Evolutionary conservation across 2,113 vertebrate genomes (phyloP).

Genomic region (Sisor rabdophorus): DNA sequence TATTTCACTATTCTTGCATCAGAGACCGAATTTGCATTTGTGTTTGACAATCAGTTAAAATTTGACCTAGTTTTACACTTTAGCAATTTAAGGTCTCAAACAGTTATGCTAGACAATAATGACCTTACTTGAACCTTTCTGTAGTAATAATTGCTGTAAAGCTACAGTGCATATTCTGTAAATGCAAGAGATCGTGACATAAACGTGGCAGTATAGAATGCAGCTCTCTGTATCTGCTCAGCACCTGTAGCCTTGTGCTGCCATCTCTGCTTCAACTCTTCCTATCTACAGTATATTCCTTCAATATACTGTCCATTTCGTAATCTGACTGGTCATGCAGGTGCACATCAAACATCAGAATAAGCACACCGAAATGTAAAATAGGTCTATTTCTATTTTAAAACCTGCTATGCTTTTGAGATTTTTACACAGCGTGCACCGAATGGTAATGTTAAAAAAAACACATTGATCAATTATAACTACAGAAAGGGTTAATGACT

Average conservation of each 20-base stretch:
- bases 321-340: not conserved
- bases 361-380: no score
- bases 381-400: no score
- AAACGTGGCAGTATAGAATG: not conserved
- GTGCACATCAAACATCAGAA: not conserved
- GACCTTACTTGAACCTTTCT: not conserved
- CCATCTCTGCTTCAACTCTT: no score
- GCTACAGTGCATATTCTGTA: not conserved
- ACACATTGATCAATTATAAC: no score
- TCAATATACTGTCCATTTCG: not conserved
- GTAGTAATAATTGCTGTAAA: not conserved
- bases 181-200: not conserved
- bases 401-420: no score
- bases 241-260: no score
- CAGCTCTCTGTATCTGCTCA: not conserved
- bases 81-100: constrained; percentile 5
- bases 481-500: no score
- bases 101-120: not conserved
- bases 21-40: constrained; percentile 15
- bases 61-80: constrained; percentile 22
- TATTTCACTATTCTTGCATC: constrained; percentile 51
- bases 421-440: no score
- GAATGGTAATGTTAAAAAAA: no score
- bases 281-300: not conserved
- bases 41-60: constrained; percentile 24